phyloP scores from a whole-genome alignment of 2,797 vertebrate genomes.

The Mormyrops attenuatus region DNA sequence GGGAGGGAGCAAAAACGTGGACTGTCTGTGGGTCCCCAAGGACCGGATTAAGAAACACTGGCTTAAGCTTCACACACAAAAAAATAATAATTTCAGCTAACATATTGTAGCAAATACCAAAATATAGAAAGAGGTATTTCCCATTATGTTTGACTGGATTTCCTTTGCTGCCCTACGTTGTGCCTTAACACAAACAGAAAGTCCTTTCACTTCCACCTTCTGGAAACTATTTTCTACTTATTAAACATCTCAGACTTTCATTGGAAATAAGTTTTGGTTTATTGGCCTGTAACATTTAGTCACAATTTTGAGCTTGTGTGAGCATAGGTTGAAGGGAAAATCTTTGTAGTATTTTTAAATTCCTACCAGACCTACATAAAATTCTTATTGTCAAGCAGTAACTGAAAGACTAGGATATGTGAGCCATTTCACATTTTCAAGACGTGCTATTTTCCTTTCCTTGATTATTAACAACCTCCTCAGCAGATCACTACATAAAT shows the following conservation, averaged over 20 bases:
- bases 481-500: not conserved
- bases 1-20: not conserved
- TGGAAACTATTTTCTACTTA: not conserved
- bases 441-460: not conserved
- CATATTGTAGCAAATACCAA: not conserved
- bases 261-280: not conserved
- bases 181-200: not conserved
- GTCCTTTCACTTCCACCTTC: not conserved
- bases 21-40: not conserved
- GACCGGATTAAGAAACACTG: not conserved
- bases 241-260: not conserved
- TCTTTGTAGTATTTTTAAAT: not conserved
- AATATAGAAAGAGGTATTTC: not conserved
- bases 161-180: not conserved
- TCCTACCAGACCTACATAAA: not conserved
- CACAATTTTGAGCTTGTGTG: not conserved
- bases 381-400: not conserved
- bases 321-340: not conserved
- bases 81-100: not conserved
- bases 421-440: not conserved
- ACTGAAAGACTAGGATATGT: not conserved
- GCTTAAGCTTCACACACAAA: not conserved
- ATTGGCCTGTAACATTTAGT: not conserved
- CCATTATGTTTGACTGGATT: not conserved
- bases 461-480: not conserved